Evolutionary conservation across 2,888 invertebrate species (phyloP).

Genomic region (Volucella inanis): DNA sequence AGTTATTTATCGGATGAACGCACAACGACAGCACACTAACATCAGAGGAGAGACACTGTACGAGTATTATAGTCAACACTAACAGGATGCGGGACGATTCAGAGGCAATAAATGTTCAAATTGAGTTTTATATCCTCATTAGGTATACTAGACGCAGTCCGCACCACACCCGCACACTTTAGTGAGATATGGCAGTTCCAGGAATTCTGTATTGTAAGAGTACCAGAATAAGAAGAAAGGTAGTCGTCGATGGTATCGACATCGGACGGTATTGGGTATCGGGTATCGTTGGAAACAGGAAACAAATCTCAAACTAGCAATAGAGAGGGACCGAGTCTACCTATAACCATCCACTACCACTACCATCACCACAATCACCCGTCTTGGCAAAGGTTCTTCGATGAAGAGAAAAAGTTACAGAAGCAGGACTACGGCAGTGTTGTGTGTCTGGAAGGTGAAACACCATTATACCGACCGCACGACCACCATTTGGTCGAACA

Average conservation of each 20-base stretch:
- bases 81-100: conserved; percentile 55
- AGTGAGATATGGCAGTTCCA: conserved; percentile 46
- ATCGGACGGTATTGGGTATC: too few relatives aligned
- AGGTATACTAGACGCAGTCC: conserved; percentile 38
- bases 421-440: not conserved
- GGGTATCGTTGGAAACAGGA: not conserved
- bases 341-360: conserved; percentile 7
- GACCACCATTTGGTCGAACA: conserved; percentile 62
- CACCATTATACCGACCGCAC: conserved; percentile 28
- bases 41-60: too few relatives aligned
- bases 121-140: conserved; percentile 74
- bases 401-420: conserved; percentile 41
- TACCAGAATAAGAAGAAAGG: conserved; percentile 7
- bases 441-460: conserved; percentile 53
- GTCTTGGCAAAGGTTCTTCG: conserved; percentile 30
- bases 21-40: conserved; percentile 40
- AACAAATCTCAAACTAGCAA: conserved; percentile 17
- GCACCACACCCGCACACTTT: conserved; percentile 37
- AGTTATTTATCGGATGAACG: conserved; percentile 71
- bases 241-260: not conserved
- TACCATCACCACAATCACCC: too few relatives aligned
- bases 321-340: not conserved
- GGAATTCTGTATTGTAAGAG: conserved; percentile 14
- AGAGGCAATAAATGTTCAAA: conserved; percentile 70
- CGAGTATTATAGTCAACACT: not conserved